Base-by-base conservation (phyloP, 2,113 vertebrate species). In the Epinephelus cyanopodus region DNA sequence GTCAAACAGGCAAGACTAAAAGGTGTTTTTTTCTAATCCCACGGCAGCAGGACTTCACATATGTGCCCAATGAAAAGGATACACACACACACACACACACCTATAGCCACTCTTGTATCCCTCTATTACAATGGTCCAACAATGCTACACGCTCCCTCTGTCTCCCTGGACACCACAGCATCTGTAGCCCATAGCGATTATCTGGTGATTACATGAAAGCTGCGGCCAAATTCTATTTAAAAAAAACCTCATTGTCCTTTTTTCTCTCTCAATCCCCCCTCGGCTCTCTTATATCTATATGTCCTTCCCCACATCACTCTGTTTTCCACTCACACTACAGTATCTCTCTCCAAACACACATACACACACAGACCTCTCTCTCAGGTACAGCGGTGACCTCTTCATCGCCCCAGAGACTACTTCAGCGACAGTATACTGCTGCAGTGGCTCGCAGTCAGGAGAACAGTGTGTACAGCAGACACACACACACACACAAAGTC, bases 121-220 rank as follows among this genome's bases (percentile, higher is more conserved):
- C 21, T 67, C 50, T 39, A 84, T 67, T 61, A 78, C 83, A 88
- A 61, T 25, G 25, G 56, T 65, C 18, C 60, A 74, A 62, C 74
- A 87, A 82, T 54, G 61, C 50, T 66, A 53, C 53, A 74, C 52
- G 10, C 21, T 72, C 63, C 64, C 29, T 68, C 68, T 2, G 54
- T 79, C 79, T 87, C 89, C 50, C 66, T 23, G 66, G 83, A 89
- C 65, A 62, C 81, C 57, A 21, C 63, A 83, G 86, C 89, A 93
- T 92, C 82, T 92, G 90, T 90, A 87, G 88, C 83, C 88, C 64
- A 11, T 29, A 50, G 89, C 39, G 50, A 87, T 90, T 92, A 91
- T 71, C 69, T 71, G 72, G 79, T 60, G 83, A 92, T 89, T 83
- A 79, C 79, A 83, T 66, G 47, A 83, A 66, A 81, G 54, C 87